Evolutionary conservation across 2,113 vertebrate species (phyloP), one percentile per base, ranked within the genome.

Genomic region (Dromaius novaehollandiae): DNA sequence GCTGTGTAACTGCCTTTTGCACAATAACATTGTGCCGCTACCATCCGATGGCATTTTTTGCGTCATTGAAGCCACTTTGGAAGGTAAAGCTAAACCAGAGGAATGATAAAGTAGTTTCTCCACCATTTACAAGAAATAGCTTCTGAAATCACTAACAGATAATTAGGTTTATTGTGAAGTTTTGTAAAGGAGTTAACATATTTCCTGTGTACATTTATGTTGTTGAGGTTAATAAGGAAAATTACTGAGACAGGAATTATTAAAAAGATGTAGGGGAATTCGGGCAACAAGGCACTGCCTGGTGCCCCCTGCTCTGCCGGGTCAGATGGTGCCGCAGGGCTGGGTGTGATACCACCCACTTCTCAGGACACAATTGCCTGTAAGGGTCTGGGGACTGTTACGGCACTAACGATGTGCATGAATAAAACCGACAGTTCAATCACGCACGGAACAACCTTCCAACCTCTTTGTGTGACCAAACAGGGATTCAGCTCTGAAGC

Each of bases 211-310:
- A 15, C 28, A 7, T 94, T 76, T 64, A 15, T 64, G 53, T 63
- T 80, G 53, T 20, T 71, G 86, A 77, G 69, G 86, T 94, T 96
- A 91, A 68, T 78, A 79, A 85, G 36, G 81, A 64, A 88, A 93
- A 80, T 92, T 30, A 60, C 11, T 0, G 1, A 69, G 89, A 64
- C 38, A 55, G 66, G 77, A 77, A 50, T 88, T 68, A 86, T 63
- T 86, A 89, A 89, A 70, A 84, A 64, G 74, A 76, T 53, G 32
- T 28, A 85, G 86, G 65, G 55, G n/a, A 55, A 51, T 71, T 9
- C 32, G 38, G 42, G 40, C 40, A 61, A 63, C 0, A 0, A 79
- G 63, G 83, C 77, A 82, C 34, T 44, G 32, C 19, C 18, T 32
- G 10, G 32, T 93, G 88, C 9, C 76, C 83, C 51, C n/a, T 66